Evolutionary conservation across 2,888 invertebrate species (phyloP).

Genomic region (Hypomecis punctinalis): DNA sequence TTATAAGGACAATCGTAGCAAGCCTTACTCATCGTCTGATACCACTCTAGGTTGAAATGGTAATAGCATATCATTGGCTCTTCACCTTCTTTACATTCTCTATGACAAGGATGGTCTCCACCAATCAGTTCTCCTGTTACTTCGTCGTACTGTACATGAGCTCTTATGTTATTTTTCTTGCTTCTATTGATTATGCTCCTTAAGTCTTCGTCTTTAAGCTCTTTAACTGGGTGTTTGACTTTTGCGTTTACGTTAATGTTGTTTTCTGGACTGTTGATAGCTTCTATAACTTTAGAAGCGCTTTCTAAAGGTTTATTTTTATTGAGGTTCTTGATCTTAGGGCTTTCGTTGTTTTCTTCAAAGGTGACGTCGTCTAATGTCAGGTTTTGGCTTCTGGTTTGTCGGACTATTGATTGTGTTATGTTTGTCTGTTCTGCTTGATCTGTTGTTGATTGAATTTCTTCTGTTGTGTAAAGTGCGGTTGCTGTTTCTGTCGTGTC

Average conservation of each 20-base stretch:
- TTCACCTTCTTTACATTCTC: conserved; percentile 86
- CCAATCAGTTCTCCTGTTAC: conserved; percentile 75
- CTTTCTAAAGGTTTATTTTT: conserved; percentile 61
- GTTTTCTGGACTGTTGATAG: conserved; percentile 56
- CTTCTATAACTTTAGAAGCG: conserved; percentile 71
- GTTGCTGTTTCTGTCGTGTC: conserved; percentile 23
- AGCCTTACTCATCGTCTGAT: conserved; percentile 94
- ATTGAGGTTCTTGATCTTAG: conserved; percentile 51
- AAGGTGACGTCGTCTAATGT: conserved; percentile 48
- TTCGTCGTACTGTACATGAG: conserved; percentile 74
- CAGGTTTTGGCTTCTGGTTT: conserved; percentile 39
- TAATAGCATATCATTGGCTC: conserved; percentile 89
- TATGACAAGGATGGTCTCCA: conserved; percentile 86
- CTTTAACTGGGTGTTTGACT: conserved; percentile 51
- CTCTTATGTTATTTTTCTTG: conserved; percentile 63
- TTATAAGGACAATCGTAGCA: conserved; percentile 93
- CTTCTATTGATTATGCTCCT: conserved; percentile 48
- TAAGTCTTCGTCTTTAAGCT: conserved; percentile 50
- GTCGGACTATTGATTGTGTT: conserved; percentile 36
- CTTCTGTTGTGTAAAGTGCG: conserved; percentile 25
- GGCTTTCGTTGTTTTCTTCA: conserved; percentile 34
- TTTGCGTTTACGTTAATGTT: conserved; percentile 57
- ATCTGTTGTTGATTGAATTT: conserved; percentile 31
- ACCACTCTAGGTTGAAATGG: conserved; percentile 91
- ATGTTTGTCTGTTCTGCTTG: conserved; percentile 43